Evolutionary conservation across 2,888 invertebrate genomes (phyloP).

Genomic region (Iselma pallidipennis): DNA sequence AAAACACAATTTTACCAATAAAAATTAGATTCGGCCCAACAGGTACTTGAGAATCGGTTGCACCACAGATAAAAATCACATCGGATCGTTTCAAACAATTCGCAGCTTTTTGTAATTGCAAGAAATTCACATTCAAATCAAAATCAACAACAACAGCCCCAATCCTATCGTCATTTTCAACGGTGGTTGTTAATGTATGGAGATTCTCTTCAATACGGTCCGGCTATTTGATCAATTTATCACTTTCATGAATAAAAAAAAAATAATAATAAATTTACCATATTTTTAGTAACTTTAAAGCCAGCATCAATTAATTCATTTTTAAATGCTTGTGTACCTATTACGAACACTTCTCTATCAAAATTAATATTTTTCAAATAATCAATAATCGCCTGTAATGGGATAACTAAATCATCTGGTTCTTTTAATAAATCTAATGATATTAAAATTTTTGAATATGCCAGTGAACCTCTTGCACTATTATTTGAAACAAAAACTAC

Average conservation of each 20-base stretch:
- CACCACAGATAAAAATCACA: constrained; percentile 59
- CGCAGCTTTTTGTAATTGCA: constrained; percentile 58
- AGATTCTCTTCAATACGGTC: constrained; percentile 22
- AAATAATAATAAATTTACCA: constrained; percentile 42
- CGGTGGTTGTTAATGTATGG: constrained; percentile 8
- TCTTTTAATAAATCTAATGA: constrained; percentile 41
- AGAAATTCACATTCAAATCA: constrained; percentile 58
- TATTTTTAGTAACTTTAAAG: constrained; percentile 52
- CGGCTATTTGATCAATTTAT: constrained; percentile 7
- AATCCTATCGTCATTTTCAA: constrained; percentile 56
- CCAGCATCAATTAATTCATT: constrained; percentile 55
- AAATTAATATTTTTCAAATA: constrained; percentile 61
- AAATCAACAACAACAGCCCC: constrained; percentile 65
- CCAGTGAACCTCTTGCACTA: constrained; percentile 41
- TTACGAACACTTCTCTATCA: constrained; percentile 57
- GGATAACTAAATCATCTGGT: constrained; percentile 55
- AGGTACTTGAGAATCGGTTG: constrained; percentile 56
- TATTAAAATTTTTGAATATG: constrained; percentile 20
- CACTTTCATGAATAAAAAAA: constrained; percentile 4
- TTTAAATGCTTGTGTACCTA: constrained; percentile 54
- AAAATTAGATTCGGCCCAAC: constrained; percentile 47
- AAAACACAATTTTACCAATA: constrained; percentile 50
- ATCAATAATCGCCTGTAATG: constrained; percentile 59
- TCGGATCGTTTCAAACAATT: constrained; percentile 58
- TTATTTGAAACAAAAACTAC: constrained; percentile 31